Evolutionary conservation across 2,113 vertebrate species (phyloP).

Genomic region (Zapornia atra): DNA sequence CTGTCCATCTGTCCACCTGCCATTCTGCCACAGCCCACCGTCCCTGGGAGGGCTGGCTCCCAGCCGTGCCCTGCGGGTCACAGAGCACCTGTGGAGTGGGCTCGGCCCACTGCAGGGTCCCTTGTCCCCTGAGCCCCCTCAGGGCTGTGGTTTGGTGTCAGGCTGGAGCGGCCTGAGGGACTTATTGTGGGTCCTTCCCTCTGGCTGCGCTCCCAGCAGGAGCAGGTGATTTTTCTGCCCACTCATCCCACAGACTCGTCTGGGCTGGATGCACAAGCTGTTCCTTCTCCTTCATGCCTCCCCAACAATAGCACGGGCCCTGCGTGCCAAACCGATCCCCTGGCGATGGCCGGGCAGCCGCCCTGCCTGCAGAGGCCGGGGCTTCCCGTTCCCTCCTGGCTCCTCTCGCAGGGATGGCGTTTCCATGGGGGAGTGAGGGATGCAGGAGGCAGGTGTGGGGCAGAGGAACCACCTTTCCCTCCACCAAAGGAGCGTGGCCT

Average conservation of each 20-base stretch:
- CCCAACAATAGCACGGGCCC: fast-evolving
- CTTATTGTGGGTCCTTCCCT: background rate
- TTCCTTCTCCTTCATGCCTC: background rate
- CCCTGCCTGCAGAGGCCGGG: background rate
- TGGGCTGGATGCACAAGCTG: background rate
- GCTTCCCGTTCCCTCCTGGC: background rate
- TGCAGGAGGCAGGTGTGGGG: background rate
- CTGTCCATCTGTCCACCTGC: background rate
- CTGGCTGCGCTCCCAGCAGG: background rate
- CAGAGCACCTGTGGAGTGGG: fast-evolving
- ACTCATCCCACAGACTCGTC: background rate
- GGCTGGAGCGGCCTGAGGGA: background rate
- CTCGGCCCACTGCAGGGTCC: background rate
- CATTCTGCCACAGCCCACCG: background rate
- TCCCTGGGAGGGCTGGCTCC: fast-evolving
- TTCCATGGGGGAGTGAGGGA: fast-evolving
- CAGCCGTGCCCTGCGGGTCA: fast-evolving
- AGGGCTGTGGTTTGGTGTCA: background rate
- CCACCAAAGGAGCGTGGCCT: background rate
- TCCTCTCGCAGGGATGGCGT: fast-evolving
- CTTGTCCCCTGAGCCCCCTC: too few species aligned
- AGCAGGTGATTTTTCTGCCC: background rate
- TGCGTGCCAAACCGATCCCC: fast-evolving
- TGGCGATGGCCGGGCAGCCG: fast-evolving
- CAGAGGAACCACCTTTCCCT: background rate